Evolutionary conservation across 2,888 invertebrate species (phyloP).

Genomic region (Troglohyphantes excavatus): DNA sequence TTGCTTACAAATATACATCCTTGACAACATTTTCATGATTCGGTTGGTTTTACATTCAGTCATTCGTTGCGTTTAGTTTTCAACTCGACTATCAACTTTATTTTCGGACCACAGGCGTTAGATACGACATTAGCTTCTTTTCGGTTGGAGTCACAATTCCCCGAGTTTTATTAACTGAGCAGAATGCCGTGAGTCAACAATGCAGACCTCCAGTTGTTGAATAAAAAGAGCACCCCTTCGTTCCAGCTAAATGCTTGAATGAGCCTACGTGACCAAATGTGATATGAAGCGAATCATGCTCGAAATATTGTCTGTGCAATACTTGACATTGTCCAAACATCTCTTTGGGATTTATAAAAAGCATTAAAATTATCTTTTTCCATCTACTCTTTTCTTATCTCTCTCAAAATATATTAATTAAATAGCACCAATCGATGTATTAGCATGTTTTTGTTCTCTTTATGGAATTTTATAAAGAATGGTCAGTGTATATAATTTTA

Average conservation of each 20-base stretch:
- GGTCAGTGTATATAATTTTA: too few species aligned
- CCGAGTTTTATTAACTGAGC: background rate
- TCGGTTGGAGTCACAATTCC: constrained; percentile 1
- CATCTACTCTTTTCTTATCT: too few species aligned
- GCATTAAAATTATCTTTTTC: too few species aligned
- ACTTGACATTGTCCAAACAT: background rate
- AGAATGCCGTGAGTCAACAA: background rate
- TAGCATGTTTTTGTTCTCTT: too few species aligned
- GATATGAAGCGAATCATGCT: background rate
- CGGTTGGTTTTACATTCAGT: background rate
- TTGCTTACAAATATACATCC: too few species aligned
- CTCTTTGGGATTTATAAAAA: too few species aligned
- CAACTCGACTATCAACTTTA: background rate
- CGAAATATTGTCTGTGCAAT: background rate
- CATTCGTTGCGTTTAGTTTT: background rate
- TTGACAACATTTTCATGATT: background rate
- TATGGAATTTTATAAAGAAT: too few species aligned
- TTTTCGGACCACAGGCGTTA: constrained; percentile 2
- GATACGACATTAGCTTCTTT: constrained; percentile 7
- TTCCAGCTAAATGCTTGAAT: constrained; percentile 25
- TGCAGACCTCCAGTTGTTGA: background rate
- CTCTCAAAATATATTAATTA: too few species aligned
- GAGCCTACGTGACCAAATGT: background rate
- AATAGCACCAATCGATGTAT: too few species aligned
- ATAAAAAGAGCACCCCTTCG: constrained; percentile 4